Evolutionary conservation across 2,888 invertebrate genomes (phyloP).

Genomic region (Pollenia griseotomentosa): DNA sequence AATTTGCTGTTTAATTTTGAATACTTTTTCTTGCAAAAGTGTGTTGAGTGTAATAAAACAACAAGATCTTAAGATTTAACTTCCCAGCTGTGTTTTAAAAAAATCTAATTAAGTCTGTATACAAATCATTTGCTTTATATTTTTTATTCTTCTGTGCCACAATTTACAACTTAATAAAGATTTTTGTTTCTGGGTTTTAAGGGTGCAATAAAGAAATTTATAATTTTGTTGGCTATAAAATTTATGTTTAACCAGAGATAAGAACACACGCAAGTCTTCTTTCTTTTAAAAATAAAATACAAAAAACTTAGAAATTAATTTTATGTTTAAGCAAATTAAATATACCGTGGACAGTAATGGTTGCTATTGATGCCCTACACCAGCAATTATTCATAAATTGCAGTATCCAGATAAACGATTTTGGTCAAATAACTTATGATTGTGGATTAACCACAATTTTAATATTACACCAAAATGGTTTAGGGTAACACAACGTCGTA

Average conservation of each 20-base stretch:
- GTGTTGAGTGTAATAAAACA: not conserved
- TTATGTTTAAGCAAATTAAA: not conserved
- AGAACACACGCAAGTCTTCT: slow-evolving; percentile 1
- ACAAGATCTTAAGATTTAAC: too few species aligned
- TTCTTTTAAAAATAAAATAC: not conserved
- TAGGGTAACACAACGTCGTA: too few species aligned
- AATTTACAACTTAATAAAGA: slow-evolving; percentile 1
- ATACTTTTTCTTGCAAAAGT: not conserved
- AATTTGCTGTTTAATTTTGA: slow-evolving; percentile 9
- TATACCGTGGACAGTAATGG: not conserved
- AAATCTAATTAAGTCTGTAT: slow-evolving; percentile 7
- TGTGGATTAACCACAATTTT: too few species aligned
- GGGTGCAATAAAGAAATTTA: not conserved
- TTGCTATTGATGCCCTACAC: too few species aligned
- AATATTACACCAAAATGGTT: too few species aligned
- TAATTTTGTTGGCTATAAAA: slow-evolving; percentile 22
- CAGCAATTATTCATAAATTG: too few species aligned
- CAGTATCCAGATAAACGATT: too few species aligned
- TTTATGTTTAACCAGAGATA: slow-evolving; percentile 40
- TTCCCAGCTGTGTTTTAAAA: slow-evolving; percentile 10
- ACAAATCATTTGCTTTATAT: not conserved
- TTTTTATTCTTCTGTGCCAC: not conserved
- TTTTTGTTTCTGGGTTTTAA: not conserved
- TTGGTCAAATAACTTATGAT: too few species aligned
- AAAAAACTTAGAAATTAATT: slow-evolving; percentile 7